These are phyloP conservation scores for Ophraella communa DNA, from an alignment of 2,888 invertebrate species.

Conservation along the genomic window DNA sequence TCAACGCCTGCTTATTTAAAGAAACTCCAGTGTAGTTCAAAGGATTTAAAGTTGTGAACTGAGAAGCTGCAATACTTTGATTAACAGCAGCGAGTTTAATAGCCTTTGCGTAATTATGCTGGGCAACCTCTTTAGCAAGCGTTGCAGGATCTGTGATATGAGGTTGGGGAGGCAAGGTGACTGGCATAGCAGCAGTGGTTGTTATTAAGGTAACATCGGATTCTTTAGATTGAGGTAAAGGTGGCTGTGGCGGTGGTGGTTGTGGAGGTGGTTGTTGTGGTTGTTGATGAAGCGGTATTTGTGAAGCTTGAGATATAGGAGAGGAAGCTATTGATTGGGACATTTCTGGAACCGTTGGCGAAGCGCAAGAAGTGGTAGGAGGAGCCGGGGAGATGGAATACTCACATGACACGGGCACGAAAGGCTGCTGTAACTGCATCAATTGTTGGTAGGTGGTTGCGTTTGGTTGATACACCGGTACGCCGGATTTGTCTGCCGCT, in stretches of 20 bases:
- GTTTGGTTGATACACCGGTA: constrained; percentile 94
- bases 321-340: constrained; percentile 52
- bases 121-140: constrained; percentile 81
- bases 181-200: constrained; percentile 36
- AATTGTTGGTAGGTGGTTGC: constrained; percentile 93
- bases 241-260: constrained; percentile 40
- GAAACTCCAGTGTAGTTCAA: constrained; percentile 75
- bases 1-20: constrained; percentile 68
- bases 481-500: constrained; percentile 94
- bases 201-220: constrained; percentile 47
- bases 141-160: constrained; percentile 67
- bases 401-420: constrained; percentile 99
- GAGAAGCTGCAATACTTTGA: constrained; percentile 34
- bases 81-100: constrained; percentile 67
- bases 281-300: constrained; percentile 37
- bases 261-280: constrained; percentile 41
- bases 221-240: constrained; percentile 47
- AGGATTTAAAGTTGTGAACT: constrained; percentile 63
- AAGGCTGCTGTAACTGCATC: constrained; percentile 93
- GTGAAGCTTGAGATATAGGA: constrained; percentile 28
- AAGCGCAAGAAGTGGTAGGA: constrained; percentile 53
- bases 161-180: constrained; percentile 42
- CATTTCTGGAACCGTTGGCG: constrained; percentile 53
- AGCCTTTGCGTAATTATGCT: constrained; percentile 82
- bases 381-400: constrained; percentile 78